Percentiles rank a stretch among this genome's conserved stretches.
Evolutionary conservation across 1,140 invertebrate genomes (phyloP).

Genomic region (Diprion similis): DNA sequence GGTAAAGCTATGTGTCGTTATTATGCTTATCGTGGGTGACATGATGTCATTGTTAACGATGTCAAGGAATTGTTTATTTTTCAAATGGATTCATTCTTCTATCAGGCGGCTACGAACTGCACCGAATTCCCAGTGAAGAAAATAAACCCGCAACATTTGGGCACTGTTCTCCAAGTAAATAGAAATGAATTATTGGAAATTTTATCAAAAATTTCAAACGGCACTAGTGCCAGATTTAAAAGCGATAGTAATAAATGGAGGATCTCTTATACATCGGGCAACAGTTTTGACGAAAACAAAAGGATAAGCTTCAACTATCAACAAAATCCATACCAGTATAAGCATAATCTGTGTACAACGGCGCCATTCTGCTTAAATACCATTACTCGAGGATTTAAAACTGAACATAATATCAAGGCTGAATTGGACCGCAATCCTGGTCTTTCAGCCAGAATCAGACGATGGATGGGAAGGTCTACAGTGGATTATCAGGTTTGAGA

Average conservation of each 20-base stretch:
- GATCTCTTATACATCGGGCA: slow-evolving; percentile 49
- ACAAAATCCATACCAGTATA: slow-evolving; percentile 32
- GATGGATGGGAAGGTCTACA: slow-evolving; percentile 38
- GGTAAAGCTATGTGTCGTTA: slow-evolving; percentile 32
- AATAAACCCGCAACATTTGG: slow-evolving; percentile 37
- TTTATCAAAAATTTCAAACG: slow-evolving; percentile 38
- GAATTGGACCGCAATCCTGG: slow-evolving; percentile 75
- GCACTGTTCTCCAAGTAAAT: slow-evolving; percentile 30
- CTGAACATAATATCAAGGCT: slow-evolving; percentile 71
- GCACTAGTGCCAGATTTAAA: slow-evolving; percentile 24
- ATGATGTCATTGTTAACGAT: too few species aligned
- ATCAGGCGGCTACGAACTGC: slow-evolving; percentile 50
- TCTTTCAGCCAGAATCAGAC: slow-evolving; percentile 56
- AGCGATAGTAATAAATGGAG: slow-evolving; percentile 46
- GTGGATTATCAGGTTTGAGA: slow-evolving; percentile 12
- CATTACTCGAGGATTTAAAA: slow-evolving; percentile 72
- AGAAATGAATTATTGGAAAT: slow-evolving; percentile 38
- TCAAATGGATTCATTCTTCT: slow-evolving; percentile 25
- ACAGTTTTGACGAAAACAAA: slow-evolving; percentile 52
- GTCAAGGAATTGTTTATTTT: slow-evolving; percentile 16
- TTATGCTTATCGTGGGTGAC: neutral
- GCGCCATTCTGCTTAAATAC: slow-evolving; percentile 8
- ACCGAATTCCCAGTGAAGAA: slow-evolving; percentile 41
- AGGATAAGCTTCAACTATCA: slow-evolving; percentile 32
- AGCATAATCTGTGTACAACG: slow-evolving; percentile 31